Evolutionary conservation across 2,888 invertebrate species (phyloP).

Genomic region (Holacanthella duospinosa): DNA sequence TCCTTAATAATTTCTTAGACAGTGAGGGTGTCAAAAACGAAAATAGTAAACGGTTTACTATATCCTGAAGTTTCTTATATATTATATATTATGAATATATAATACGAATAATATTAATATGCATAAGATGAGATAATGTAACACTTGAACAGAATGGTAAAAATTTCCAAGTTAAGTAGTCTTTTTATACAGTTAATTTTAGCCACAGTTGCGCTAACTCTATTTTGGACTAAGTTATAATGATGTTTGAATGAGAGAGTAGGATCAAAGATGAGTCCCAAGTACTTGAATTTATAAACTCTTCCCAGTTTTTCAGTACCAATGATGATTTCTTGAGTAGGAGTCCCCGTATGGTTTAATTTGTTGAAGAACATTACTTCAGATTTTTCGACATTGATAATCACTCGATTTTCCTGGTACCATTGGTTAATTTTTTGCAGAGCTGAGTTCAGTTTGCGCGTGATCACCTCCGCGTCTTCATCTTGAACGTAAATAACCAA

Average conservation of each 20-base stretch:
- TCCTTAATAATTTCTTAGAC: too few species aligned
- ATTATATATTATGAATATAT: too few species aligned
- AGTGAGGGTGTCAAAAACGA: too few species aligned
- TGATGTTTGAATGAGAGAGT: neutral
- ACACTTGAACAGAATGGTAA: too few species aligned
- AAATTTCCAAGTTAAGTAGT: too few species aligned
- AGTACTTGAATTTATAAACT: neutral
- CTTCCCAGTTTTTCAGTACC: too few species aligned
- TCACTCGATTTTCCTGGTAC: neutral
- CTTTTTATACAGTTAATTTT: neutral
- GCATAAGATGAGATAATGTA: too few species aligned
- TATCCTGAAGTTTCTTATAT: too few species aligned
- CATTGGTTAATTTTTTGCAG: neutral
- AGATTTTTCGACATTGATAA: constrained; percentile 11
- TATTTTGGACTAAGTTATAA: neutral
- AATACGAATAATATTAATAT: too few species aligned
- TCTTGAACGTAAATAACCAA: neutral
- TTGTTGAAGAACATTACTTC: constrained; percentile 12
- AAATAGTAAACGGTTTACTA: too few species aligned
- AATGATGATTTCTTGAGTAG: neutral
- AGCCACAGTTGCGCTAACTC: neutral
- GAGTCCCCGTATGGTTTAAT: neutral
- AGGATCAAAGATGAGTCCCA: neutral
- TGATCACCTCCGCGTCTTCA: neutral
- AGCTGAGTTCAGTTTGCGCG: neutral